Evolutionary conservation across 1,140 invertebrate genomes (phyloP).

Genomic region (Dryas iulia): DNA sequence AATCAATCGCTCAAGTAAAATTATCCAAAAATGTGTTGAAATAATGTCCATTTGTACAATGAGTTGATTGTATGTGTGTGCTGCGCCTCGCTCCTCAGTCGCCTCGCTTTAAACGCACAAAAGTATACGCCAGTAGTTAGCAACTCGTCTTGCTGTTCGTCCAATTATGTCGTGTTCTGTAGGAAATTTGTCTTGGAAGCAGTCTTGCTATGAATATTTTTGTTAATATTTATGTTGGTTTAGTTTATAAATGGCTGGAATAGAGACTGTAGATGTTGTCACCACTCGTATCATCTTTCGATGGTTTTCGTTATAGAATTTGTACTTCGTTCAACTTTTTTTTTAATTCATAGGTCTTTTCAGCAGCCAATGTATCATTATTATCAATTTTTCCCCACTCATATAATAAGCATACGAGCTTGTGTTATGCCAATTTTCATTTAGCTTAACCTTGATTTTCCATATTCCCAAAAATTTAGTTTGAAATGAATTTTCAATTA

Average conservation of each 20-base stretch:
- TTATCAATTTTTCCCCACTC: no score
- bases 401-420: no score
- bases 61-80: constrained; percentile 5
- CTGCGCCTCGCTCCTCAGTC: background rate
- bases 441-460: no score
- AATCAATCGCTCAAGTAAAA: constrained; percentile 36
- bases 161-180: background rate
- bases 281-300: background rate
- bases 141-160: background rate
- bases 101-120: background rate
- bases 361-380: no score
- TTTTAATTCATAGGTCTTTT: background rate
- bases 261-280: no score
- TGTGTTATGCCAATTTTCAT: no score
- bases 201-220: no score
- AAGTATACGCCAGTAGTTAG: background rate
- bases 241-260: background rate
- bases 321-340: no score
- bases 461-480: no score
- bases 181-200: no score
- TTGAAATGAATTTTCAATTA: no score
- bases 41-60: constrained; percentile 16
- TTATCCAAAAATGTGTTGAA: constrained; percentile 46
- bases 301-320: background rate
- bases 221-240: background rate